Conservation (phyloP, 2,113 vertebrate genomes). For the Pachycephala philippinensis region DNA sequence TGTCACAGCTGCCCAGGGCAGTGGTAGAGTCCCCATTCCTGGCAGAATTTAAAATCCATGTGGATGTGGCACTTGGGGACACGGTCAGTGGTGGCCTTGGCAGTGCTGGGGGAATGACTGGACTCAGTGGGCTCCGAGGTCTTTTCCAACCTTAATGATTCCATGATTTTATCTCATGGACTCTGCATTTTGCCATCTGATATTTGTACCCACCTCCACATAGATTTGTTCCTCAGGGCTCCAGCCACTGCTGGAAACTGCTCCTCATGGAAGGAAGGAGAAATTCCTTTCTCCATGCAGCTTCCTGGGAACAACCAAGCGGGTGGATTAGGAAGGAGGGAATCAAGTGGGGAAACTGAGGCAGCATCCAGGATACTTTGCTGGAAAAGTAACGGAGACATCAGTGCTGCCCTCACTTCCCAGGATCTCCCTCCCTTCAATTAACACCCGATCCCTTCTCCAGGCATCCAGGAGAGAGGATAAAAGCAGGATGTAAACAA, state of each 20-base stretch:
- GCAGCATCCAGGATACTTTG: rapidly evolving
- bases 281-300: neutral
- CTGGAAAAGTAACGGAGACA: neutral
- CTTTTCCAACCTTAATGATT: neutral
- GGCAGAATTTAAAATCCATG: neutral
- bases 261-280: neutral
- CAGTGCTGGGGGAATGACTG: neutral
- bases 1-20: neutral
- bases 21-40: neutral
- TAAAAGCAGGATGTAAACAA: neutral
- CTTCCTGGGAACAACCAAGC: neutral
- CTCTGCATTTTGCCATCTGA: neutral
- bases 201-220: neutral
- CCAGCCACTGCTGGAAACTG: neutral
- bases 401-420: neutral
- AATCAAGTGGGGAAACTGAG: neutral
- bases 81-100: neutral
- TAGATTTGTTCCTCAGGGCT: neutral
- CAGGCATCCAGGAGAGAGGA: neutral
- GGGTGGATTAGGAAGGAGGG: neutral
- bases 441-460: neutral
- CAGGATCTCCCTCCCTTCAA: neutral
- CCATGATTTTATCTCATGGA: neutral
- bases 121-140: rapidly evolving
- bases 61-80: neutral